phyloP scores from a whole-genome alignment of 1,140 invertebrate species.

The Sminthurinus signatus region DNA sequence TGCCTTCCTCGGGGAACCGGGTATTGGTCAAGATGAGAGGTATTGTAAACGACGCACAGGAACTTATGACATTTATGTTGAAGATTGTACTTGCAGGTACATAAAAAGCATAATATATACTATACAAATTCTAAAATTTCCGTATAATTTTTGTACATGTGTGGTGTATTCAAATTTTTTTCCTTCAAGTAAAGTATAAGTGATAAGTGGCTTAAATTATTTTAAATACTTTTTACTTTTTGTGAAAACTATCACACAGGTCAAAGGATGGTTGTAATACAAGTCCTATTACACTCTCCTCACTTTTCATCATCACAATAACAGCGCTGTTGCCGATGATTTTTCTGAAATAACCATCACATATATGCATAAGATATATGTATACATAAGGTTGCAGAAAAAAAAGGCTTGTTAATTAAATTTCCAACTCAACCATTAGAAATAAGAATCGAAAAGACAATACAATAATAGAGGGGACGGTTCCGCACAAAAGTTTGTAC shows the following conservation, averaged over 20 bases:
- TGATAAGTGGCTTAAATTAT: background rate
- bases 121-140: background rate
- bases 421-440: too few relatives aligned
- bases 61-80: constrained; percentile 87
- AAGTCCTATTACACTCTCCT: background rate
- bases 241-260: background rate
- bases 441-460: too few relatives aligned
- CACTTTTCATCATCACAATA: background rate
- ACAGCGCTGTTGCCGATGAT: background rate
- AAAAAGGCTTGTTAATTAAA: too few relatives aligned
- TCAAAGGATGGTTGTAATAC: constrained; percentile 8
- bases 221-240: background rate
- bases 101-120: background rate
- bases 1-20: constrained; percentile 82
- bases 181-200: background rate
- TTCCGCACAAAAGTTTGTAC: too few relatives aligned
- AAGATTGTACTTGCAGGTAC: constrained; percentile 80
- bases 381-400: too few relatives aligned
- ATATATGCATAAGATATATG: too few relatives aligned
- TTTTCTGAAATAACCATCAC: background rate
- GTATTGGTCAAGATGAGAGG: constrained; percentile 79
- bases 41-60: constrained; percentile 85
- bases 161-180: background rate
- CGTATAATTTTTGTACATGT: background rate
- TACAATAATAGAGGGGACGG: too few relatives aligned